Conservation (phyloP, 1,140 invertebrate species). For the Drosophila tristis region DNA sequence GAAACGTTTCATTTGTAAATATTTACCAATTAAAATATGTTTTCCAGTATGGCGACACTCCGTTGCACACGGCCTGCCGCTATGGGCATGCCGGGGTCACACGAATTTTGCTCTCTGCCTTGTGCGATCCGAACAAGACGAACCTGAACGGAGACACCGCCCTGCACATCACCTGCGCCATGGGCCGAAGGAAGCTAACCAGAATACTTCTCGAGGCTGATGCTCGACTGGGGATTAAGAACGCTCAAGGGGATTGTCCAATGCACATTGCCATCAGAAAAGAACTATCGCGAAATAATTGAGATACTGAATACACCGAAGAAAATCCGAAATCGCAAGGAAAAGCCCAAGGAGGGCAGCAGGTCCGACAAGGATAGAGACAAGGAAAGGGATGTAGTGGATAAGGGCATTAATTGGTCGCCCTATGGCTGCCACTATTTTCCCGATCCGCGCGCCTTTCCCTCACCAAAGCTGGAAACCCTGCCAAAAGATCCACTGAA, state of each 20-base stretch:
- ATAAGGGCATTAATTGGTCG: constrained; percentile 88
- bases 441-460: constrained; percentile 92
- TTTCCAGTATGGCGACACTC: constrained; percentile 95
- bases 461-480: constrained; percentile 92
- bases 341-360: constrained; percentile 60
- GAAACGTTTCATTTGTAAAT: background rate
- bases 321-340: constrained; percentile 80
- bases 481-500: constrained; percentile 93
- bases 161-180: constrained; percentile 96
- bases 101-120: constrained; percentile 95
- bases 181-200: constrained; percentile 96
- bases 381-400: constrained; percentile 80
- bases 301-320: constrained; percentile 88
- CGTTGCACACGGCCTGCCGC: constrained; percentile 96
- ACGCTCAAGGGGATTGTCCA: constrained; percentile 96
- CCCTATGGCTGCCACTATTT: constrained; percentile 96
- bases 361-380: constrained; percentile 74
- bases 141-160: constrained; percentile 98
- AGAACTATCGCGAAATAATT: constrained; percentile 93
- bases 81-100: constrained; percentile 98
- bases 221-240: constrained; percentile 91
- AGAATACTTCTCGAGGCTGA: constrained; percentile 95
- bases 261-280: constrained; percentile 94
- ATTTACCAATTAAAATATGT: background rate
- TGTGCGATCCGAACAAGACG: constrained; percentile 93